Evolutionary conservation across 2,113 vertebrate species (phyloP).

Genomic region (Gallinago jamesoni): DNA sequence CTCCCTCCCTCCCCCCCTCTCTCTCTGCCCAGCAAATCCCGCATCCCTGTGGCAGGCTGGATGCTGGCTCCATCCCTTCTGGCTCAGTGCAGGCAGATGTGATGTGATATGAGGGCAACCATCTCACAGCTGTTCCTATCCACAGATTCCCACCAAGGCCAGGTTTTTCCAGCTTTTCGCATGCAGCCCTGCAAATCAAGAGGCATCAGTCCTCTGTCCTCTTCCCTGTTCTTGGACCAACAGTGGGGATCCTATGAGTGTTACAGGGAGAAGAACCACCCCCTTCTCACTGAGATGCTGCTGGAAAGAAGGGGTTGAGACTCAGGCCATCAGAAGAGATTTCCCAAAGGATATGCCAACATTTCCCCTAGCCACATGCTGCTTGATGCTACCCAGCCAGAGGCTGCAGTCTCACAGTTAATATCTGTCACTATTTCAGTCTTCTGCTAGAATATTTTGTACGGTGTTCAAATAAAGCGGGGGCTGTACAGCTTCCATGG

Average conservation of each 20-base stretch:
- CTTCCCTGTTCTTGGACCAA: not conserved
- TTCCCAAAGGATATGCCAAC: not conserved
- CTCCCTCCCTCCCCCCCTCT: not conserved
- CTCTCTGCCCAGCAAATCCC: not conserved
- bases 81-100: not conserved
- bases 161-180: not conserved
- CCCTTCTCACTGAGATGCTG: not conserved
- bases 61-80: not conserved
- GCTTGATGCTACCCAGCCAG: not conserved
- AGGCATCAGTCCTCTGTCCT: not conserved
- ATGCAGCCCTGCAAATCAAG: not conserved
- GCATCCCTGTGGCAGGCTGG: not conserved
- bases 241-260: not conserved
- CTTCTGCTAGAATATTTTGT: not conserved
- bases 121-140: not conserved
- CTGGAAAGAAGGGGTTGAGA: not conserved
- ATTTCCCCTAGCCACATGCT: not conserved
- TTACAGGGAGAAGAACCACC: not conserved
- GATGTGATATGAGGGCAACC: not conserved
- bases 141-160: not conserved
- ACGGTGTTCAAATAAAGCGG: not conserved
- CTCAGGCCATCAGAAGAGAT: not conserved
- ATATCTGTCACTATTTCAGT: not conserved
- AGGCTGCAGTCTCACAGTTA: not conserved
- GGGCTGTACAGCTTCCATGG: not conserved